These are phyloP conservation scores for Melanotaenia parkinsoni DNA, from an alignment of 2,797 vertebrate genomes.

Conservation along the genomic window DNA sequence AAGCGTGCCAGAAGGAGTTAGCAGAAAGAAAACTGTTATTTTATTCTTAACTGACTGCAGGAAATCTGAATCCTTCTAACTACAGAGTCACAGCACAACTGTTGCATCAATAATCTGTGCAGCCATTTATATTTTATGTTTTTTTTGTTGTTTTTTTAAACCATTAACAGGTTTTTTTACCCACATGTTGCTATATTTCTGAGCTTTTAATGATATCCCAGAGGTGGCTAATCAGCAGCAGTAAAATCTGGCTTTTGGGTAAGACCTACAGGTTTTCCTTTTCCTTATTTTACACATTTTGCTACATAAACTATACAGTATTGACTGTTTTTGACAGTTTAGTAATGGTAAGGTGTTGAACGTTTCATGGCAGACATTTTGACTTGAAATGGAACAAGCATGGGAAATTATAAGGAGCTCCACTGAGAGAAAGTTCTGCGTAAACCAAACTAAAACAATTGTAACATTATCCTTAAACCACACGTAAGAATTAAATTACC, in stretches of 20 bases:
- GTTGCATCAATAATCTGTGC: not conserved
- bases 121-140: not conserved
- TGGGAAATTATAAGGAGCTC: not conserved
- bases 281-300: not conserved
- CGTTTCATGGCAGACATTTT: too few species aligned
- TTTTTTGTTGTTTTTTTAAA: not conserved
- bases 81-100: not conserved
- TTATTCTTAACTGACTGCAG: not conserved
- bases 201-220: not conserved
- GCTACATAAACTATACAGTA: too few species aligned
- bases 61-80: not conserved
- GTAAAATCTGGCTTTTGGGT: not conserved
- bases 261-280: not conserved
- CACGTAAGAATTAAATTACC: not conserved
- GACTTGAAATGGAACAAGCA: too few species aligned
- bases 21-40: too few species aligned
- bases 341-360: too few species aligned
- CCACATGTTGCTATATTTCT: not conserved
- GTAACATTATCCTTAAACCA: not conserved
- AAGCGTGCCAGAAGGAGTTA: too few species aligned
- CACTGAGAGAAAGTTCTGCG: not conserved
- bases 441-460: not conserved
- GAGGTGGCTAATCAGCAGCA: not conserved
- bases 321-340: too few species aligned
- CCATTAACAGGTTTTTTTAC: not conserved